A percentile compares a stretch with the other conserved stretches of the same genome.
phyloP scores from a whole-genome alignment of 2,888 invertebrate genomes.

The Dicroscelio sp. region DNA sequence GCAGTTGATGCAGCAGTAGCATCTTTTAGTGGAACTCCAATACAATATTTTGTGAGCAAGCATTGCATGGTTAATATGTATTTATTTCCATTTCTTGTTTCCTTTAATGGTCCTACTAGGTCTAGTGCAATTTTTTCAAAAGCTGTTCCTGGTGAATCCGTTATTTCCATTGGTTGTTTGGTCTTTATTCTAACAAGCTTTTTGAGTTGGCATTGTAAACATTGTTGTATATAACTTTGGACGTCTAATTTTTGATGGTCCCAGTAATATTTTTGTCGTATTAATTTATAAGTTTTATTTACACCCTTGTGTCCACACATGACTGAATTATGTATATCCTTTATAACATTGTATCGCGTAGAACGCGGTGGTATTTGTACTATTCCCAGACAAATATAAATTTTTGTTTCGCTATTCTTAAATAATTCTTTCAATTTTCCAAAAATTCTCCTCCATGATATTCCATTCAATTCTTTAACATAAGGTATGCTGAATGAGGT shows the following conservation, averaged over 20 bases:
- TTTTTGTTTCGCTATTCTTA: neutral
- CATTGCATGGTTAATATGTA: neutral
- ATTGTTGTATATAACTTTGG: no score
- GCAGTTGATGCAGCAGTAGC: neutral
- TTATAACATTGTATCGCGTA: neutral
- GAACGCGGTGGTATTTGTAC: neutral
- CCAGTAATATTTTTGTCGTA: no score
- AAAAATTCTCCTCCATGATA: neutral
- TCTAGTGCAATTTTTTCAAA: no score
- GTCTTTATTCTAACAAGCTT: no score
- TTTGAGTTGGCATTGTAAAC: no score
- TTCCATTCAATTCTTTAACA: conserved; percentile 2
- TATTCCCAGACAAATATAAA: conserved; percentile 8
- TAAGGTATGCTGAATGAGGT: no score
- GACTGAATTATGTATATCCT: neutral
- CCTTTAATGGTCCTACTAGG: no score
- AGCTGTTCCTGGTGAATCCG: no score
- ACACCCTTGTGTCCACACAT: neutral
- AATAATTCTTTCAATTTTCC: neutral
- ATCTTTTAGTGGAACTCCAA: neutral
- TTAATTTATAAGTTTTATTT: no score
- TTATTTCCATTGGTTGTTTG: no score
- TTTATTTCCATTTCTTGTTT: no score
- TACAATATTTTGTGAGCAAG: neutral
- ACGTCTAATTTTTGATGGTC: no score